Conservation (phyloP, 2,113 vertebrate genomes). For the Glareola pratincola region DNA sequence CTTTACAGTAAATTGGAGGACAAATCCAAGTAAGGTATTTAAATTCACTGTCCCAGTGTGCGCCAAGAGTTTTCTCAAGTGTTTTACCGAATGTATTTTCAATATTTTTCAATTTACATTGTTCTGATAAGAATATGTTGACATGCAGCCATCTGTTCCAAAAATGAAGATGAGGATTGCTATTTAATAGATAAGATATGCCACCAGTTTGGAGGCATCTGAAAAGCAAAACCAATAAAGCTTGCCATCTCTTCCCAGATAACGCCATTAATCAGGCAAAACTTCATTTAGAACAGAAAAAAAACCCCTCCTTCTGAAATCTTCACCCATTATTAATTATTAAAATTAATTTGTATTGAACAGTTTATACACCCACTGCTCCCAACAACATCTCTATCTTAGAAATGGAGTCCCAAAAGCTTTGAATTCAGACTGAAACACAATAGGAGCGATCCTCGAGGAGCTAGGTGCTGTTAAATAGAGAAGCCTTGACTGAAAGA, state of each 20-base stretch:
- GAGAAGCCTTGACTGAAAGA: background rate
- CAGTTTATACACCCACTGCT: background rate
- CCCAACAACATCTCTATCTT: background rate
- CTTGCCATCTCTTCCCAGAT: background rate
- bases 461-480: background rate
- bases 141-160: background rate
- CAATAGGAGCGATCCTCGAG: background rate
- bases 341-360: background rate
- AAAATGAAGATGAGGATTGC: background rate
- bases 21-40: background rate
- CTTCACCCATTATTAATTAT: background rate
- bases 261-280: background rate
- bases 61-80: background rate
- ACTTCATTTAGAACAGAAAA: background rate
- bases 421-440: background rate
- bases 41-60: background rate
- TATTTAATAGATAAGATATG: background rate
- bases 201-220: background rate
- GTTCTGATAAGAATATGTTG: constrained; percentile 38
- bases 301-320: background rate
- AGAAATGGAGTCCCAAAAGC: background rate
- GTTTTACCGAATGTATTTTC: background rate
- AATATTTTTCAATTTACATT: background rate
- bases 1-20: constrained; percentile 48
- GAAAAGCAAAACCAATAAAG: background rate